Evolutionary conservation across 1,140 invertebrate genomes (phyloP), one percentile per base, ranked within the genome.

Genomic region (Zaprionus vittiger): DNA sequence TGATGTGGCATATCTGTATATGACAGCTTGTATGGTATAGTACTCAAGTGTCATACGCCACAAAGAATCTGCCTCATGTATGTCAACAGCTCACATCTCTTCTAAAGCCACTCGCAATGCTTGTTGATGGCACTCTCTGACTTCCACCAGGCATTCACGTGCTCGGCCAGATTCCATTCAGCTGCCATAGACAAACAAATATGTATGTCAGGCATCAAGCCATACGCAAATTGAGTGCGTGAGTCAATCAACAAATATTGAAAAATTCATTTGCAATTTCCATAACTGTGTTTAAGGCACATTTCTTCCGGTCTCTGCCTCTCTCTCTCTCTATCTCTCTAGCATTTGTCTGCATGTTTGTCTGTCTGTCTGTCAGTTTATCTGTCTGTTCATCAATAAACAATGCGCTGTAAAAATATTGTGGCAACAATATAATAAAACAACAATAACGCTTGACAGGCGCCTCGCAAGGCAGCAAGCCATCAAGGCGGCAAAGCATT

Each of bases 391-490:
- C 72, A 77, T 69, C 73, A 76, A 70, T 76, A 71, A 77, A 77
- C 77, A 85, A 85, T 77, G 72, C 49, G 34, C 61, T 79, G 61
- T 76, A 72, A 73, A 79, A 72, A 73, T 79, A 82, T 75, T 79
- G 72, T 63, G 37, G 44, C 61, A 54, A 62, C 72, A 68, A 73
- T 83, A 77, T 77, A 77, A 80, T 86, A 79, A 82, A 82, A 79
- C 75, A 82, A 79, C 75, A 85, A 79, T 82, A 82, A 64, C 61
- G 57, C 56, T 79, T 79, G 79, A 86, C 67, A 66, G 75, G 28
- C 49, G 63, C 67, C 26, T n/a, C 47, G 67, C 80, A 70, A 67
- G 62, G 54, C 38, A 44, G 38, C 38, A 28, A 28, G 26, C 6
- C 26, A 28, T 28, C 79, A 69, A 67, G 62, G 54, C n/a, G n/a